phyloP scores from a whole-genome alignment of 2,113 vertebrate species.

The Periophthalmus modestus region DNA sequence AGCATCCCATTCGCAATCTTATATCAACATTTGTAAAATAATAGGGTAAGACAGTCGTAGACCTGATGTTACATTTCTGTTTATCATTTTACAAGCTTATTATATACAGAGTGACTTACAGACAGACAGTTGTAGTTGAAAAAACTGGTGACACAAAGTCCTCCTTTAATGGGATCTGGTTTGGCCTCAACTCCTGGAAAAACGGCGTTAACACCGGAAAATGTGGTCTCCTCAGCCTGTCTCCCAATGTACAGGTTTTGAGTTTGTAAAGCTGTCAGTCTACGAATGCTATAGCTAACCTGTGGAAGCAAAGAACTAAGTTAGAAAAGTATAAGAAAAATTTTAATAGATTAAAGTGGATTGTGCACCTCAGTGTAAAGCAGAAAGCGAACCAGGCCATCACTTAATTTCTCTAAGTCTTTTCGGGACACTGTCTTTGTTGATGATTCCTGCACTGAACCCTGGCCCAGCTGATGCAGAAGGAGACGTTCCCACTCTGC shows the following conservation, averaged over 20 bases:
- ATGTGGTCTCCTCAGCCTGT: slow-evolving; percentile 56
- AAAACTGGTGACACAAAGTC: slow-evolving; percentile 79
- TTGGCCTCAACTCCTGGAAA: slow-evolving; percentile 74
- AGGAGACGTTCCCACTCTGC: slow-evolving; percentile 82
- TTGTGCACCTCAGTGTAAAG: slow-evolving; percentile 78
- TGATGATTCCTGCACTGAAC: fast-evolving
- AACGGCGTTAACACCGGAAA: slow-evolving; percentile 65
- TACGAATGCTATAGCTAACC: slow-evolving; percentile 81
- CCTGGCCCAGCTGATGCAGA: slow-evolving; percentile 73
- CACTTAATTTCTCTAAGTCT: slow-evolving; percentile 71
- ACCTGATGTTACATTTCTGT: not conserved
- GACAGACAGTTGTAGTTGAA: slow-evolving; percentile 91
- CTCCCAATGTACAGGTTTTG: slow-evolving; percentile 90
- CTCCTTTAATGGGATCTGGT: slow-evolving; percentile 85
- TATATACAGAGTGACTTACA: slow-evolving; percentile 71
- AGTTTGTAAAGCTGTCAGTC: slow-evolving; percentile 80
- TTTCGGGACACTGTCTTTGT: slow-evolving; percentile 20
- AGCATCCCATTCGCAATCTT: no score
- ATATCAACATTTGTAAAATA: no score
- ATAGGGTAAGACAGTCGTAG: not conserved
- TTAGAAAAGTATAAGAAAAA: not conserved
- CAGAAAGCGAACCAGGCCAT: slow-evolving; percentile 80
- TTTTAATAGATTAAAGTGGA: not conserved
- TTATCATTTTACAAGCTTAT: not conserved
- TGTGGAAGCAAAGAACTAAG: slow-evolving; percentile 41